Conservation (phyloP, 2,797 vertebrate genomes). For the Scyliorhinus canicula region DNA sequence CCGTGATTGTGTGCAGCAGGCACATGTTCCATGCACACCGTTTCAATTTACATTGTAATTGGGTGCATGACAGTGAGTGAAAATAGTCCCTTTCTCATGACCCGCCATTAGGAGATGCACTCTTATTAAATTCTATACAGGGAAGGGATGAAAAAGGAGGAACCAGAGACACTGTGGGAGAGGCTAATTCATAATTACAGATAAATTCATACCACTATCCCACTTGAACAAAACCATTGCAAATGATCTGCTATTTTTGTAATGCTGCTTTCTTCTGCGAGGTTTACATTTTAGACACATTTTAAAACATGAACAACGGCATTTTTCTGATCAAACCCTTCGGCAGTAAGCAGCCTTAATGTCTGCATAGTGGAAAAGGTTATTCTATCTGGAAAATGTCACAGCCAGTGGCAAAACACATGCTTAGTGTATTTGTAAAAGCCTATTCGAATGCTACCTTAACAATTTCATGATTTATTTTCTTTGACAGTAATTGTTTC, state of each 20-base stretch:
- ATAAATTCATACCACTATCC: no score
- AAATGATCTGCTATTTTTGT: constrained; percentile 3
- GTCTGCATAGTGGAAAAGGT: constrained; percentile 22
- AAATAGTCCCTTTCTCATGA: not conserved
- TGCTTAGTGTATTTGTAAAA: not conserved
- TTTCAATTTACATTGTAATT: not conserved
- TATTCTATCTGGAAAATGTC: constrained; percentile 22
- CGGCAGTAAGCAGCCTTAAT: not conserved
- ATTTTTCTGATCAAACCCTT: not conserved
- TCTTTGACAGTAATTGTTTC: not conserved
- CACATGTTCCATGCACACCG: no score
- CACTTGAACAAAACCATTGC: not conserved
- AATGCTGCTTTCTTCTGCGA: not conserved
- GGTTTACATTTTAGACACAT: not conserved
- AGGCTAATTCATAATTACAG: not conserved
- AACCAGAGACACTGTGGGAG: not conserved
- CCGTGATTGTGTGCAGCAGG: no score
- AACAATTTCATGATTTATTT: not conserved
- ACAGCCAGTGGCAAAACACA: not conserved
- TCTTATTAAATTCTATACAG: not conserved
- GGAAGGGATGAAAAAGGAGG: not conserved
- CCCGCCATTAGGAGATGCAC: not conserved
- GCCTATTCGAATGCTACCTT: not conserved
- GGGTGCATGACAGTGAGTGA: not conserved
- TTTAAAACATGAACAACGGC: constrained; percentile 16